phyloP scores from a whole-genome alignment of 2,888 invertebrate species.

The Metalampra italica region DNA sequence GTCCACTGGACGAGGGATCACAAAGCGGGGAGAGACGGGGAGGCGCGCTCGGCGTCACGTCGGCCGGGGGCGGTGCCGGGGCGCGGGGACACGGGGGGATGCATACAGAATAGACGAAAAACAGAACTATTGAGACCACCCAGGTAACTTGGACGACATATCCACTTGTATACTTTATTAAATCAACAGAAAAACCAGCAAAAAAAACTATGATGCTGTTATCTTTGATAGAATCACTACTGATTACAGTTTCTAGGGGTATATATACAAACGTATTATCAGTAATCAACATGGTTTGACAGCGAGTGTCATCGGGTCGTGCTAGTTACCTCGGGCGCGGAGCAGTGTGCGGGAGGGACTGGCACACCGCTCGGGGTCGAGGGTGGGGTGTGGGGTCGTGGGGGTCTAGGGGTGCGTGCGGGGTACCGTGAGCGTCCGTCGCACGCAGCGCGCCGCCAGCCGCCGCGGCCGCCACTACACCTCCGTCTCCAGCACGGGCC shows the following conservation, averaged over 20 bases:
- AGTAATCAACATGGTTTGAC: too few relatives aligned
- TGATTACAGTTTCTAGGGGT: too few relatives aligned
- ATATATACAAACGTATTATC: too few relatives aligned
- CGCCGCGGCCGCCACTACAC: conserved; percentile 78
- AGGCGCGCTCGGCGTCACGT: conserved; percentile 15
- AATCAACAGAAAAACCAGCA: too few relatives aligned
- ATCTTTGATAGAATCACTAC: too few relatives aligned
- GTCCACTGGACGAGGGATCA: conserved; percentile 32
- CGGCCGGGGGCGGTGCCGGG: conserved; percentile 25
- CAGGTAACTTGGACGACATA: neutral
- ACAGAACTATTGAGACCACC: conserved; percentile 36
- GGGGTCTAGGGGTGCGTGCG: conserved; percentile 28
- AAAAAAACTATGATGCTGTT: too few relatives aligned
- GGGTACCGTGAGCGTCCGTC: conserved; percentile 73
- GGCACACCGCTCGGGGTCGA: conserved; percentile 11
- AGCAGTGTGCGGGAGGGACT: conserved; percentile 12
- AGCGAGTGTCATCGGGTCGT: neutral
- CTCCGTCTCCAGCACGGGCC: conserved; percentile 75
- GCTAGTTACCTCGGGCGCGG: neutral
- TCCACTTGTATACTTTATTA: neutral
- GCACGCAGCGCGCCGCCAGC: conserved; percentile 68
- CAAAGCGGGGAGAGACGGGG: conserved; percentile 36
- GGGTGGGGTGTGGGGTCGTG: conserved; percentile 9
- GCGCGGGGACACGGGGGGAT: conserved; percentile 47
- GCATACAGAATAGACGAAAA: conserved; percentile 50